These are phyloP conservation scores for Falco berigora DNA, from an alignment of 2,797 vertebrate species.

Conservation along the genomic window DNA sequence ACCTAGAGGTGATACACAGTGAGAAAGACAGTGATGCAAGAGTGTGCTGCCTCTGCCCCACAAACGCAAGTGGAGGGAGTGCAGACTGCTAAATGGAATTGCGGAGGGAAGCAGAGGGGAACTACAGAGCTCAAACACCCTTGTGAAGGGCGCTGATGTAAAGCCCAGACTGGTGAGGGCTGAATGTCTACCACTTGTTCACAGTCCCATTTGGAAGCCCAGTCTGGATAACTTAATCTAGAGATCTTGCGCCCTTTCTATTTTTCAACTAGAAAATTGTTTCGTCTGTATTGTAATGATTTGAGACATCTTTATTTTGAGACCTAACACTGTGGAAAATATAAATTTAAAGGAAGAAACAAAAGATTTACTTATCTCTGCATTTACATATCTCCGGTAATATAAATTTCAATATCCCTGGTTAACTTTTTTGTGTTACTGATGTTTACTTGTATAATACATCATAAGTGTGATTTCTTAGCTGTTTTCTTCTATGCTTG, in stretches of 20 bases:
- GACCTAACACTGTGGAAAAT: neutral
- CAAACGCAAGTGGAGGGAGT: rapidly evolving
- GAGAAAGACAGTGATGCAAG: neutral
- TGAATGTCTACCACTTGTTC: neutral
- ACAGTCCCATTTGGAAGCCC: neutral
- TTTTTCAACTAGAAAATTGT: neutral
- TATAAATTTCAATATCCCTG: neutral
- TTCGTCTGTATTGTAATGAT: neutral
- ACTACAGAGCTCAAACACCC: neutral
- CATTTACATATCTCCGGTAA: neutral
- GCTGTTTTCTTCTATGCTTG: neutral
- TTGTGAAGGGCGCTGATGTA: neutral
- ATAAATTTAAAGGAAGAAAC: neutral
- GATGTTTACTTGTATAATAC: neutral
- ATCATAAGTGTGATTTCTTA: neutral
- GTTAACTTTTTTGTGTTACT: neutral
- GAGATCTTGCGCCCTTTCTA: neutral
- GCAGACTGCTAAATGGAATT: neutral
- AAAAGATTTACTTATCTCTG: neutral
- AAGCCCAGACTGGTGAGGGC: rapidly evolving
- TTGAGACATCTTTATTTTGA: neutral
- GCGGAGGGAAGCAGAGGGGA: neutral
- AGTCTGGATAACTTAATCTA: neutral
- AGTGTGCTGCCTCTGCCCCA: neutral
- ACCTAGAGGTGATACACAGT: rapidly evolving